Evolutionary conservation across 2,888 invertebrate species (phyloP), one percentile per base, ranked within the genome.

Genomic region (Junonia oenone): DNA sequence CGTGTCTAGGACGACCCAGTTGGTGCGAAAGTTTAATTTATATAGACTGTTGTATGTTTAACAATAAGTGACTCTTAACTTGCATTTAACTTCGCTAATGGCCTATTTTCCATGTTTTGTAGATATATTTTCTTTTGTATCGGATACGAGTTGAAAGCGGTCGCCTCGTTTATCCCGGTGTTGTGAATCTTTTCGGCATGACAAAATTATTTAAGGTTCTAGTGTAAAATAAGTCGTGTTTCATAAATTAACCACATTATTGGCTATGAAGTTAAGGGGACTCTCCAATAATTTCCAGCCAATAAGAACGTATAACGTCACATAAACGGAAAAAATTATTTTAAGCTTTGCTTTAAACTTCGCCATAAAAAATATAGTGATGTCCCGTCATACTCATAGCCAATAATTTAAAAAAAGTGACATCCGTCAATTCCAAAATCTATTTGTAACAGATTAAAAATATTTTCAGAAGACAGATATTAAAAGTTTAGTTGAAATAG

Each of bases 21-120:
- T 51, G 59, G 56, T 54, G 51, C 47, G 48, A 51, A 19, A 38
- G 13, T 49, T 45, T 52, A 48, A 33, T 43, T 50, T 58, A n/a
- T n/a, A 8, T 6, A 47, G 22, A 55, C 17, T 43, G 47, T 47
- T 50, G 54, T 45, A n/a, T 35, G 33, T 47, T 26, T 48, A 45
- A 37, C 17, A 43, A 35, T 50, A 59, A 59, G 57, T 46, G 55
- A 58, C 54, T 50, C 63, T 71, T 68, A 65, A 66, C 59, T 63
- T 76, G 85, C 87, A 86, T 87, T 87, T 86, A 86, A 84, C 80
- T 77, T 74, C 64, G 72, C 76, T 80, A 72, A 82, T 69, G 82
- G 84, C 83, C 85, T 86, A 82, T 71, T 68, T 75, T 64, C n/a
- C n/a, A n/a, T 48, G 50, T 52, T 31, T n/a, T 82, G 81, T 81